phyloP scores from a whole-genome alignment of 2,797 vertebrate species.

The Ctenopoma kingsleyae region DNA sequence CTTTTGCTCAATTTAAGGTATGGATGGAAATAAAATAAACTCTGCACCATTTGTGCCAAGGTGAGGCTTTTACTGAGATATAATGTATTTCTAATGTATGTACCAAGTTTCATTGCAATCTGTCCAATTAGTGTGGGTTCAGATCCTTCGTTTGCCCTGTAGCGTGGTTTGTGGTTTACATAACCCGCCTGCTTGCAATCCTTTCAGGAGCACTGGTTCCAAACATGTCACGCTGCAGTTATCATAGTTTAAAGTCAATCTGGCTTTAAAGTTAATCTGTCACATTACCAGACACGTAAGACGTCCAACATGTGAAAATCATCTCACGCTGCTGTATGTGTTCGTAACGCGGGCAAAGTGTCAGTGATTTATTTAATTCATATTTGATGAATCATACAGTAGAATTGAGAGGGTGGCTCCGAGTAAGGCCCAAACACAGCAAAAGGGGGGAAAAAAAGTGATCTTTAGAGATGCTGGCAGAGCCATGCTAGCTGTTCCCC shows the following conservation, averaged over 20 bases:
- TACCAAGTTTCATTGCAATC: background rate
- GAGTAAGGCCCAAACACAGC: too few relatives aligned
- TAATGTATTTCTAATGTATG: background rate
- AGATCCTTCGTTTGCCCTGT: background rate
- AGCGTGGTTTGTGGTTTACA: constrained; percentile 18
- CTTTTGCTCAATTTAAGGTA: too few relatives aligned
- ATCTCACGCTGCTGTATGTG: background rate
- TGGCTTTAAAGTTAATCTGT: constrained; percentile 18
- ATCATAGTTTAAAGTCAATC: background rate
- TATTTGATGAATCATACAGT: too few relatives aligned
- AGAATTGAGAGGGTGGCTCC: too few relatives aligned
- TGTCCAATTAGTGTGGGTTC: background rate
- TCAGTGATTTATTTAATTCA: too few relatives aligned
- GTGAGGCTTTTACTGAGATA: background rate
- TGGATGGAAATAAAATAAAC: too few relatives aligned
- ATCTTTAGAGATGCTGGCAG: too few relatives aligned
- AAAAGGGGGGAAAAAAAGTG: too few relatives aligned
- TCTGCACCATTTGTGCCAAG: background rate
- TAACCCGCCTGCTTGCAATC: background rate
- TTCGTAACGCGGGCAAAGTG: too few relatives aligned
- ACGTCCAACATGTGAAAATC: constrained; percentile 1
- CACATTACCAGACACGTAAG: constrained; percentile 17
- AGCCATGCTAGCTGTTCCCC: too few relatives aligned
- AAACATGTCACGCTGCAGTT: constrained; percentile 9
- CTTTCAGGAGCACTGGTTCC: constrained; percentile 7